Conservation (phyloP, 2,888 invertebrate genomes). For the Nephrocerus scutellatus region DNA sequence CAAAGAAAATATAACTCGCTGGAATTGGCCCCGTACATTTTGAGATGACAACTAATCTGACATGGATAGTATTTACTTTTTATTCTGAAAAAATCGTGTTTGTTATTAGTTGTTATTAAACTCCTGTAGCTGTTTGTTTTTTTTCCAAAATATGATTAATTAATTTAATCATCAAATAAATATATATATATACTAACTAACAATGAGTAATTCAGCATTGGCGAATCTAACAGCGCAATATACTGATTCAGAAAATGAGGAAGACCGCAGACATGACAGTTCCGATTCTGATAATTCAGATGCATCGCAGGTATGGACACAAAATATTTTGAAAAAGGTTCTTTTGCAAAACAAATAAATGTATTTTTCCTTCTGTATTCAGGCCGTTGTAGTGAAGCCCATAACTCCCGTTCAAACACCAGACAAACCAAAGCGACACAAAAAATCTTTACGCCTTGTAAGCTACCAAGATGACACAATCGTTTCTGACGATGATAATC, state of each 20-base stretch:
- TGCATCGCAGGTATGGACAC: slow-evolving; percentile 31
- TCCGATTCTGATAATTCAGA: slow-evolving; percentile 46
- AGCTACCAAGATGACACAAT: slow-evolving; percentile 68
- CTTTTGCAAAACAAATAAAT: neutral
- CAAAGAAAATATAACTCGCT: too few species aligned
- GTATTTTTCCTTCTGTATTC: slow-evolving; percentile 23
- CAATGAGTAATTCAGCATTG: slow-evolving; percentile 53
- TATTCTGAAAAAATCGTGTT: too few species aligned
- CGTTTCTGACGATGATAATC: slow-evolving; percentile 73
- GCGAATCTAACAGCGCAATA: slow-evolving; percentile 83
- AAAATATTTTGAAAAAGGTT: neutral
- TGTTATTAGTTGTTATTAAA: too few species aligned
- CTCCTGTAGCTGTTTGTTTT: too few species aligned
- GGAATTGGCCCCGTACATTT: too few species aligned
- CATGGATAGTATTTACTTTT: too few species aligned
- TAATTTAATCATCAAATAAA: too few species aligned
- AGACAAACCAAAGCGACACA: slow-evolving; percentile 28
- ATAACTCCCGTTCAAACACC: slow-evolving; percentile 26
- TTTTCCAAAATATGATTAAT: too few species aligned
- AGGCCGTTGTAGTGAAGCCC: slow-evolving; percentile 24
- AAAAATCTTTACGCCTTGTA: slow-evolving; percentile 51
- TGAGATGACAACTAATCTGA: too few species aligned
- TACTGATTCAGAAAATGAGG: slow-evolving; percentile 87
- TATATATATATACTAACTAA: neutral
- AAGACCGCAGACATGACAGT: slow-evolving; percentile 53